Percentiles rank a stretch among this genome's conserved stretches.
phyloP scores from a whole-genome alignment of 2,888 invertebrate genomes.

The Drosophila prolongata region DNA sequence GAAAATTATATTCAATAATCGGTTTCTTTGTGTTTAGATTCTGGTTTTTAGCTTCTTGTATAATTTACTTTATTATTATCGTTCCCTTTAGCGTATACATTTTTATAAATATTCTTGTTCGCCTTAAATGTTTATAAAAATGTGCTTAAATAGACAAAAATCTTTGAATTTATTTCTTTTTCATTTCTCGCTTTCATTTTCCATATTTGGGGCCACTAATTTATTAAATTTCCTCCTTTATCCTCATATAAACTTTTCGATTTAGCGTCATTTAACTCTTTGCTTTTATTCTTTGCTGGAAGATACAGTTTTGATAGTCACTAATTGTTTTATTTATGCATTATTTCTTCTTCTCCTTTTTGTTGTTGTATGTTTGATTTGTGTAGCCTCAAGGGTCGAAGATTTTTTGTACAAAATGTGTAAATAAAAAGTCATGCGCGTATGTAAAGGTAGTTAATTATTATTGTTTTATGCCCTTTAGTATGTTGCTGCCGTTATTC shows the following conservation, averaged over 20 bases:
- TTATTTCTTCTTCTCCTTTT: conserved; percentile 43
- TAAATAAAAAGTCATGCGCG: conserved; percentile 72
- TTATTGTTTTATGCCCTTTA: conserved; percentile 78
- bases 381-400: conserved; percentile 58
- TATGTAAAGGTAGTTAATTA: conserved; percentile 60
- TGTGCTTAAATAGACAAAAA: conserved; percentile 80
- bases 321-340: conserved; percentile 82
- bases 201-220: conserved; percentile 50
- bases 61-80: conserved; percentile 64
- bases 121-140: conserved; percentile 76
- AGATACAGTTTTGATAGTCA: conserved; percentile 85
- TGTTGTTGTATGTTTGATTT: conserved; percentile 51
- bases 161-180: conserved; percentile 63
- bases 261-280: conserved; percentile 56
- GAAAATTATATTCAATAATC: conserved; percentile 20
- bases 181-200: conserved; percentile 16
- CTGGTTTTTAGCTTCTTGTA: conserved; percentile 61
- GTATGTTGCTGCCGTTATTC: conserved; percentile 55
- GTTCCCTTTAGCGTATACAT: conserved; percentile 76
- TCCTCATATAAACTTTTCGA: conserved; percentile 61
- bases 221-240: conserved; percentile 47
- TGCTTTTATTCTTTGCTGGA: conserved; percentile 80
- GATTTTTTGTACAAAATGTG: conserved; percentile 70
- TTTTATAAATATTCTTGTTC: conserved; percentile 69
- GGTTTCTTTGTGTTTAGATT: conserved; percentile 43